These are phyloP conservation scores for Lepidocyrtinus sp. DNA, from an alignment of 2,888 invertebrate genomes.

Conservation along the genomic window DNA sequence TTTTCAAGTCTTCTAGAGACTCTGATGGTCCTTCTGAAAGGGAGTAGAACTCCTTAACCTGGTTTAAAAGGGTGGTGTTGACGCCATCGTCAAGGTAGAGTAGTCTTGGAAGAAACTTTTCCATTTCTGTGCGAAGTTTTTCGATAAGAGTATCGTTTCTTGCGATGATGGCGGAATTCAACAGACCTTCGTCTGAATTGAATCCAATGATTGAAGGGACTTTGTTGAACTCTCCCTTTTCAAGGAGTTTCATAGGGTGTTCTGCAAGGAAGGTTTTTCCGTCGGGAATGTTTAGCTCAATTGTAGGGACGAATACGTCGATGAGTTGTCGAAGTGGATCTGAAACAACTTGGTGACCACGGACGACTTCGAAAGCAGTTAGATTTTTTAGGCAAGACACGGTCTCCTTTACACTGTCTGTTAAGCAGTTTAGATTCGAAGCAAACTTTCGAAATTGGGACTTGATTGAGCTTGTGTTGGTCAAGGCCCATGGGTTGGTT, in stretches of 20 bases:
- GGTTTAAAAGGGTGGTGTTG: conserved; percentile 32
- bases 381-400: conserved; percentile 46
- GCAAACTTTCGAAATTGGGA: conserved; percentile 57
- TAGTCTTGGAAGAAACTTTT: conserved; percentile 38
- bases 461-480: neutral
- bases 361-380: conserved; percentile 35
- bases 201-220: neutral
- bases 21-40: conserved; percentile 22
- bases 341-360: conserved; percentile 17
- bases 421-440: conserved; percentile 55
- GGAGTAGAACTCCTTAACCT: conserved; percentile 41
- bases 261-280: neutral
- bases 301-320: neutral
- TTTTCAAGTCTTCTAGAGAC: conserved; percentile 38
- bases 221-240: neutral
- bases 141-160: conserved; percentile 41
- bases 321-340: conserved; percentile 13
- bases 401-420: conserved; percentile 36
- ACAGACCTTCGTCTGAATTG: neutral
- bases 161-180: conserved; percentile 34
- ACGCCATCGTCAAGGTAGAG: conserved; percentile 48
- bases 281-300: neutral
- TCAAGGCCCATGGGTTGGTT: conserved; percentile 13
- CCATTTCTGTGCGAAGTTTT: conserved; percentile 19
- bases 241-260: neutral